A percentile compares a stretch with the other conserved stretches of the same genome.
These are phyloP conservation scores for Orchesellides sinensis DNA, from an alignment of 2,888 invertebrate genomes.

Conservation along the genomic window DNA sequence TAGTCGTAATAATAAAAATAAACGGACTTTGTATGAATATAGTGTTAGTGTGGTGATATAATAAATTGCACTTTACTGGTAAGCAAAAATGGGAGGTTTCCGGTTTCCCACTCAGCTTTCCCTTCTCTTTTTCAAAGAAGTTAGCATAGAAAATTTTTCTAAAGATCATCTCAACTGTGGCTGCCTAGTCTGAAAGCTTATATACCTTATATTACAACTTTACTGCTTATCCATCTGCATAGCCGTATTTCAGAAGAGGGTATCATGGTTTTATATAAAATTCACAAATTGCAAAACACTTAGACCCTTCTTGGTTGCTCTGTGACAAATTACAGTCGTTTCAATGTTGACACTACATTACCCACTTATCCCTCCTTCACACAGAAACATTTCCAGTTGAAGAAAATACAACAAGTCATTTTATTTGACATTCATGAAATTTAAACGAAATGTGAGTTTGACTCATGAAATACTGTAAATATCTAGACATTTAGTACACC, in stretches of 20 bases:
- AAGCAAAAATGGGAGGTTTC: conserved; percentile 32
- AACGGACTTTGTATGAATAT: too few species aligned
- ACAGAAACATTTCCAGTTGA: conserved; percentile 2
- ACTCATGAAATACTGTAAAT: too few species aligned
- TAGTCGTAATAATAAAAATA: background rate
- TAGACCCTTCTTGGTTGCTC: background rate
- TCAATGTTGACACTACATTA: conserved; percentile 45
- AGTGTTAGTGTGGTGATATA: background rate
- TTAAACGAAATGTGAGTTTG: too few species aligned
- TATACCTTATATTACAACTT: too few species aligned
- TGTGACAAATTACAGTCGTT: conserved; percentile 46
- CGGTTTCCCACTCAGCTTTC: conserved; percentile 33
- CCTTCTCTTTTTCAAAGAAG: conserved; percentile 1
- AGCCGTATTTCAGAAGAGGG: background rate
- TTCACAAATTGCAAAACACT: conserved; percentile 16
- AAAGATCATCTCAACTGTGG: too few species aligned
- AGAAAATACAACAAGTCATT: conserved; percentile 8
- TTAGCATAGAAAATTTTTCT: too few species aligned
- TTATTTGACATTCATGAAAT: background rate
- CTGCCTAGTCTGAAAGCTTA: too few species aligned
- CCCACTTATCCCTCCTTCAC: conserved; percentile 9
- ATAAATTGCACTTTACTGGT: conserved; percentile 19
- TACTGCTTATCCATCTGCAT: background rate
- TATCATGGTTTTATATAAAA: background rate
- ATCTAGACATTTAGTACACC: too few species aligned